Conservation (phyloP, 2,113 vertebrate genomes). For the Aptenodytes forsteri region DNA sequence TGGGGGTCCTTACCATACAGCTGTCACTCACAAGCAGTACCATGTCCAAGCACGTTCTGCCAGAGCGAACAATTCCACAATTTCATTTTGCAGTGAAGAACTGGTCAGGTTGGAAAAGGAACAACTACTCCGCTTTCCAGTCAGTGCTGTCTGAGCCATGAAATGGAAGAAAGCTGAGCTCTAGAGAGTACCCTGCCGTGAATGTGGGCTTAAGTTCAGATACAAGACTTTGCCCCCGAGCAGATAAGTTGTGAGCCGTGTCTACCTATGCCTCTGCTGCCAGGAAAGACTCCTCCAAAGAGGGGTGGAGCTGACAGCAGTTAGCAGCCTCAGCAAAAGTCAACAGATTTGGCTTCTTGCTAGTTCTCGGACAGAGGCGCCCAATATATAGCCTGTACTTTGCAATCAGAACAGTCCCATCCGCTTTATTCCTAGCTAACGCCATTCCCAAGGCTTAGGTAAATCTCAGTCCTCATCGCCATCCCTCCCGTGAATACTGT, state of each 20-base stretch:
- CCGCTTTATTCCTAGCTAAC: neutral
- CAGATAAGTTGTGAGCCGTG: neutral
- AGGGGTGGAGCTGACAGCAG: neutral
- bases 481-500: rapidly evolving
- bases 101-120: neutral
- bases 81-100: neutral
- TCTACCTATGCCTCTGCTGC: neutral
- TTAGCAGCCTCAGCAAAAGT: neutral
- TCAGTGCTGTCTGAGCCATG: neutral
- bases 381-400: neutral
- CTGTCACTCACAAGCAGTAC: conserved; percentile 10
- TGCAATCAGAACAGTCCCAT: neutral
- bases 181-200: neutral
- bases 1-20: conserved; percentile 42
- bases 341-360: neutral
- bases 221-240: conserved; percentile 39
- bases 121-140: neutral
- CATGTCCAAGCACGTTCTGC: neutral
- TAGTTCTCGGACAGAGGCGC: neutral
- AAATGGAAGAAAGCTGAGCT: neutral
- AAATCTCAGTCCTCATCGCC: neutral
- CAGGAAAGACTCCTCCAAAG: neutral
- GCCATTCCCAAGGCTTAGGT: neutral
- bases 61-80: neutral
- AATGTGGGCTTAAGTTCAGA: conserved; percentile 37